Base-by-base conservation (phyloP, 2,797 vertebrate species). In the Gambusia yucatana region DNA sequence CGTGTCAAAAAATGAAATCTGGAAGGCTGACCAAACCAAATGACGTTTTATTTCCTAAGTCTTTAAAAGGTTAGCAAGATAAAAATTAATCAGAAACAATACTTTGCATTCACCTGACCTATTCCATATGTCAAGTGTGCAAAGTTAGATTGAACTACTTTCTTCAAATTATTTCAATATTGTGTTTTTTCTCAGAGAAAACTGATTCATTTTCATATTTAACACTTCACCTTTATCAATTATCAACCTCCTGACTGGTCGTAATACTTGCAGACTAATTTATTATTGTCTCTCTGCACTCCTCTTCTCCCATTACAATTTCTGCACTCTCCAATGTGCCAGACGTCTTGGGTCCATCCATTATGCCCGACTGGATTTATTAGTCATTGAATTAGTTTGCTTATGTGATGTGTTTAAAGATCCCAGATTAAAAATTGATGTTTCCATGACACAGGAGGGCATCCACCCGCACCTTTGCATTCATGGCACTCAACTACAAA, bases 371-470 rank as follows among this genome's bases (percentile, higher is more conserved):
- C 77, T 72, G 76, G 79, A 82, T 82, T 80, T 44, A 83, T 85
- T 86, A 83, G 80, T 78, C 78, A 70, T 87, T 71, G 75, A 85
- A 78, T 84, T 83, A 75, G 85, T 89, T 89, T 89, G 83, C 77
- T 25, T 48, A 65, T 80, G 77, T 79, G 86, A 91, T 84, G 79
- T 85, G 84, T 87, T 91, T 88, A 89, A 92, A 84, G 87, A 91
- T 77, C 77, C 83, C 5, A 84, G 88, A 93, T 94, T 89, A 93
- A 92, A 93, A 91, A 94, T 91, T 90, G 89, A 91, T 89, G 92
- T 95, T 94, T 94, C 93, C 93, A 95, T 94, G 94, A 94, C 93
- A 91, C 93, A 94, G 91, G 82, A 89, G 82, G 90, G 89, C 89
- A 90, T 92, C 84, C 65, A 82, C 89, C 89, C 79, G 85, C 87